Base-by-base conservation (phyloP, 1,140 invertebrate species). In the Leptestheria dahalacensis region DNA sequence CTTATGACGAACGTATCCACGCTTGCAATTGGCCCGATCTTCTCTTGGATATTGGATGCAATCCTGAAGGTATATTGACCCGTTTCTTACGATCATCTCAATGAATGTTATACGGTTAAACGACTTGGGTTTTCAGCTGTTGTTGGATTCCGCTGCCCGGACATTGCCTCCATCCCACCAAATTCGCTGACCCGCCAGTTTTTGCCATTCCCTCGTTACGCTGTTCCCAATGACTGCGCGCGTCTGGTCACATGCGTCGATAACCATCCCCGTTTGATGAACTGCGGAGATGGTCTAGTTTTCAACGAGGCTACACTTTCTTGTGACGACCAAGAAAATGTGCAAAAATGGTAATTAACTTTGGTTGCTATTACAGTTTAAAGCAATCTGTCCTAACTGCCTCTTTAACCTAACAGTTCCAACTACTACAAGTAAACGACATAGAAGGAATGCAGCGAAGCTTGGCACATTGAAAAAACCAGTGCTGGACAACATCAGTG, bases 21-120 rank as follows among this genome's bases (percentile, higher is more conserved):
- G 80, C 81, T 23, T 95, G 91, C 77, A 91, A 93, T 68, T 95
- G 90, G 90, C 89, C 91, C 10, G 91, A 95, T 76, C 79, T 89
- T 52, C 76, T 93, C 1, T 72, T 88, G 47, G 85, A 88, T 48
- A 48, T 59, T 9, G 66, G 67, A 10, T 94, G 90, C 73, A 88
- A 90, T 69, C 86, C 88, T 53, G 88, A 91, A 79, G 82, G 85
- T 86, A 68, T 68, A 51, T 59, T 33, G 46, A 6, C 1, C 11
- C 6, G 3, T 48, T 53, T 12, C 48, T 25, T 52, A 62, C 29
- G 15, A 15, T 3, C n/a, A 9, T 9, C 15, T 41, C 33, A 15
- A 41, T 41, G 33, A 15, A 9, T 41, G n/a, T n/a, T n/a, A n/a
- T n/a, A n/a, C n/a, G n/a, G n/a, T n/a, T n/a, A n/a, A n/a, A n/a